A percentile compares a stretch with the other conserved stretches of the same genome.
Evolutionary conservation across 1,140 invertebrate species (phyloP).

Genomic region (Eciton burchellii): DNA sequence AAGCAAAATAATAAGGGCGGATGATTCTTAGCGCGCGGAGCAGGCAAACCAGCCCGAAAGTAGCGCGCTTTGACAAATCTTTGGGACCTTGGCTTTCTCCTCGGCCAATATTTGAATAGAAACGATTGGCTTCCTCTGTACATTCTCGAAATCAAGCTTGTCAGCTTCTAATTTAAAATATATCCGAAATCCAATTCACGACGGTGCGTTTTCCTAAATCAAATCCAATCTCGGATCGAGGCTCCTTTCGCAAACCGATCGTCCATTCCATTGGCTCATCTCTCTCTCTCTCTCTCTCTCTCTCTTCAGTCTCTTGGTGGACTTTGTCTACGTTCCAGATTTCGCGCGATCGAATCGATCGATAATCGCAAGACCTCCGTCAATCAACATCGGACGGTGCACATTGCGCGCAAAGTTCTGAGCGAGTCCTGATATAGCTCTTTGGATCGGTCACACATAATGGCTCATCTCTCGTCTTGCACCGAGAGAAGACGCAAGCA

Average conservation of each 20-base stretch:
- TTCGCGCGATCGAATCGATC: neutral
- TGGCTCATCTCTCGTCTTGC: conserved; percentile 37
- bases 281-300: no score
- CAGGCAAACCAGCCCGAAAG: neutral
- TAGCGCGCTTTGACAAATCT: conserved; percentile 1
- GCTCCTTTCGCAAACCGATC: neutral
- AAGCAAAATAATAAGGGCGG: neutral
- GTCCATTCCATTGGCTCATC: no score
- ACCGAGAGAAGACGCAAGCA: neutral
- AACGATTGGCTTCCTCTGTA: neutral
- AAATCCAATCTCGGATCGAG: neutral
- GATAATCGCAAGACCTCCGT: conserved; percentile 27
- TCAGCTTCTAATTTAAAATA: neutral
- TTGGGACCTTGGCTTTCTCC: neutral
- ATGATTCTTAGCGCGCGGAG: neutral
- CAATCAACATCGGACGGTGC: neutral
- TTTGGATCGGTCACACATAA: conserved; percentile 45
- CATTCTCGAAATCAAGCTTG: neutral
- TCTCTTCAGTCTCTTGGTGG: neutral
- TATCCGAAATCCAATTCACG: neutral
- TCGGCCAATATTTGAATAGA: neutral
- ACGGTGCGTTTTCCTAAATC: no score
- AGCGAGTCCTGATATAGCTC: conserved; percentile 1
- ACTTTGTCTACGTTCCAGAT: conserved; percentile 11
- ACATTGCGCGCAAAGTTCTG: conserved; percentile 7